Base-by-base conservation (phyloP, 2,797 vertebrate genomes). In the Jordanella pulchra region DNA sequence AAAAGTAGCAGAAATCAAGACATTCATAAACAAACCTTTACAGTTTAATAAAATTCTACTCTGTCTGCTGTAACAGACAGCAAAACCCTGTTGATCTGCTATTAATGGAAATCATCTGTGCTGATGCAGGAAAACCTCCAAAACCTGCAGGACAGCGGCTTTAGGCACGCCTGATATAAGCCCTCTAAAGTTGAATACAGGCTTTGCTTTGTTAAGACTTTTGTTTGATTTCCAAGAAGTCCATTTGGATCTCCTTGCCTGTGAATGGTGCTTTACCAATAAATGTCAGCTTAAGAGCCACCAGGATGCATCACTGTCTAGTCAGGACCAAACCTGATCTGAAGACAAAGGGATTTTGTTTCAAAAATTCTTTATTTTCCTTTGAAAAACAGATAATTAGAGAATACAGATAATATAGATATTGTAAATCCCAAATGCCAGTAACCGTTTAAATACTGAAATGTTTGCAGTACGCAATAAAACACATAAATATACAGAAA, bases 301-400 rank as follows among this genome's bases (percentile, higher is more conserved):
- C 25, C 21, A 51, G 3, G 14, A 9, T 11, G 17, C 1, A 21
- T 10, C 17, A 23, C 50, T 42, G n/a, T 25, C 55, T 23, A 63
- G 7, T 17, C 1, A 66, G 0, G 21, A 61, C 32, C 53, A 51
- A 45, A 68, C 21, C 1, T 1, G 0, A 28, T 2, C 25, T 28
- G 10, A 72, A 25, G 12, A 67, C 6, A 0, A n/a, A 71, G 0
- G 10, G 6, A 60, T 51, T 0, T 69, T 48, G 10, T 13, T 28
- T 45, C 39, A 61, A 48, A 13, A 28, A 75, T n/a, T 32, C 12
- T 91, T 89, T 89, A 89, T 88, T 90, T 58, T 17, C 28, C 65
- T 83, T 78, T 61, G 80, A 81, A 87, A 90, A 81, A 68, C 47
- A 53, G 42, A 72, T 61, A 78, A 53, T 64, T 65, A 65, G 15